Base-by-base conservation (phyloP, 2,113 vertebrate species). In the Alces alces region DNA sequence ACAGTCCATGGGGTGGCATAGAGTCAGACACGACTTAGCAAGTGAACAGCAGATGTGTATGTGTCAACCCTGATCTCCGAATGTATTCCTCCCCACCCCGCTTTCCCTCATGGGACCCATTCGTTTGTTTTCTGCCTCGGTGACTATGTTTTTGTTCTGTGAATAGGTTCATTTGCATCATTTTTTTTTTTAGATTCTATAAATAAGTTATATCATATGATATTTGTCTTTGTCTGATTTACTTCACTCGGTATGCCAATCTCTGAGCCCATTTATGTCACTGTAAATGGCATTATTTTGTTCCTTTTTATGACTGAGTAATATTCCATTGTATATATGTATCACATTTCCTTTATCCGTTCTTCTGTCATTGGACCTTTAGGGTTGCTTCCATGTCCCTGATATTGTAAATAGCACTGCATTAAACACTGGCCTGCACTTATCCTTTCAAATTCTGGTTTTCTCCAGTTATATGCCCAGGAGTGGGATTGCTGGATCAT, bases 381-480 rank as follows among this genome's bases (percentile, higher is more conserved):
- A 76, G 39, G 70, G 70, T 76, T 76, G 70, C 23, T 43, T 43
- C 70, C 70, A 7, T 43, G 70, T 76, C 12, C 39, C 12, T 3
- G 6, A 13, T 76, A 6, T 43, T 27, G 12, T 43, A 27, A 76
- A 27, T 43, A 76, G 66, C n/a, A 73, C 19, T 39, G n/a, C 19
- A 15, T 0, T 43, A 15, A 14, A 27, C 39, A 76, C 39, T 27
- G 70, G 23, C 21, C 14, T 7, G 3, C 1, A 43, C 6, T 73
- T 39, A 27, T 27, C 23, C 36, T 76, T 76, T 76, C 39, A 7
- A 13, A 76, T 43, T 43, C 0, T 2, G 39, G 12, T 76, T 43
- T 27, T 27, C 39, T 76, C 6, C 70, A 76, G 70, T 43, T 27
- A 7, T 15, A 43, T 43, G 23, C 12, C 39, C 23, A 7, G 55